Evolutionary conservation across 2,113 vertebrate genomes (phyloP).

Genomic region (Lampris incognitus): DNA sequence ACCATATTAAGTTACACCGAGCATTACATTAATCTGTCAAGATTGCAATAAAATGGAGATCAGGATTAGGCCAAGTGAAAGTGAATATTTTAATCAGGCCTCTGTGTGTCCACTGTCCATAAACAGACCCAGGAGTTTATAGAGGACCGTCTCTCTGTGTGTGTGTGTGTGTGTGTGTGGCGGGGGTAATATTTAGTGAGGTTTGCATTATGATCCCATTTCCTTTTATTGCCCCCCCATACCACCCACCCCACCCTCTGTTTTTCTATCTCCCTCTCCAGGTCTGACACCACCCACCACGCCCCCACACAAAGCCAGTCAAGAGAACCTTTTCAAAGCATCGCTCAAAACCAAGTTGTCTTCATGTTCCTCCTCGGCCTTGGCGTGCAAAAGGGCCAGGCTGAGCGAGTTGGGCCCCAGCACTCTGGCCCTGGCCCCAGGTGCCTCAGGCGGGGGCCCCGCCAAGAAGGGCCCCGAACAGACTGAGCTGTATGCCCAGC

Average conservation of each 20-base stretch:
- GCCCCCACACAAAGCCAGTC: conserved; percentile 99
- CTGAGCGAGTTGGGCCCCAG: conserved; percentile 86
- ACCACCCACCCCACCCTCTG: conserved; percentile 42
- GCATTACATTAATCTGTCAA: conserved; percentile 84
- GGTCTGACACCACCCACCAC: conserved; percentile 99
- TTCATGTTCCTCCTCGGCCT: conserved; percentile 92
- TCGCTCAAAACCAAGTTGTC: conserved; percentile 96
- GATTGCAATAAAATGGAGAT: conserved; percentile 81
- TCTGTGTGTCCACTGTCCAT: conserved; percentile 74
- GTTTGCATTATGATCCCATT: conserved; percentile 67
- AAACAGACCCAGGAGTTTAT: conserved; percentile 72
- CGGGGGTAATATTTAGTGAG: conserved; percentile 39
- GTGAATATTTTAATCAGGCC: conserved; percentile 83
- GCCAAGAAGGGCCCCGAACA: conserved; percentile 90
- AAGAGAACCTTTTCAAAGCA: conserved; percentile 98
- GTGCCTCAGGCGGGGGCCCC: conserved; percentile 81
- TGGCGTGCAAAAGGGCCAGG: conserved; percentile 91
- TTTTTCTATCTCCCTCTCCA: conserved; percentile 67
- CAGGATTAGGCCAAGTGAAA: conserved; percentile 78
- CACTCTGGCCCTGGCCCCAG: conserved; percentile 79
- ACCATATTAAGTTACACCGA: conserved; percentile 79
- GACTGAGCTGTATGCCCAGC: conserved; percentile 94
- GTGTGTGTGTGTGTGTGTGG: conserved; percentile 1
- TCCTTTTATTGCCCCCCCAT: conserved; percentile 47
- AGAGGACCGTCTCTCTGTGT: conserved; percentile 17